phyloP scores from a whole-genome alignment of 2,797 vertebrate genomes.

The Avahi laniger region DNA sequence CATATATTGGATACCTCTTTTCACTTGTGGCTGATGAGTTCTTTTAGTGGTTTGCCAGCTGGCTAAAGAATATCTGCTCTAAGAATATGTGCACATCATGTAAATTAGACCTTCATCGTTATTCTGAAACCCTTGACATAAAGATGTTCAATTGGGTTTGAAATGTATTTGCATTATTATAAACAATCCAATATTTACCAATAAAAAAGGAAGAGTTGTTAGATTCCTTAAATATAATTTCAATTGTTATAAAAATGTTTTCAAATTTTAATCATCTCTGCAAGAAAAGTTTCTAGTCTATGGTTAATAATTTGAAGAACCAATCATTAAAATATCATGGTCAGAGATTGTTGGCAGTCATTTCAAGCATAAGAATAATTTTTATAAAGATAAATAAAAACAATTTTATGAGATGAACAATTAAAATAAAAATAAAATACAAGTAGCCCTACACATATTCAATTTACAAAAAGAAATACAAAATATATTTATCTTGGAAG shows the following conservation, averaged over 20 bases:
- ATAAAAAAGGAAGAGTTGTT: not conserved
- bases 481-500: not conserved
- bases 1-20: not conserved
- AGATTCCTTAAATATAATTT: not conserved
- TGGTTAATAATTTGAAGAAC: slow-evolving; percentile 23
- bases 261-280: not conserved
- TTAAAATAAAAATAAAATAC: not conserved
- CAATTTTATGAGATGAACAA: not conserved
- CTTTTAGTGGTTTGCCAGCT: not conserved
- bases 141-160: not conserved
- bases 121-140: not conserved
- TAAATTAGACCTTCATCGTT: not conserved
- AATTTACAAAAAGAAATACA: not conserved
- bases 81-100: not conserved
- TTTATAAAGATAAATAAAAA: not conserved
- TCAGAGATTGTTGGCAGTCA: not conserved
- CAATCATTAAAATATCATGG: not conserved
- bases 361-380: not conserved
- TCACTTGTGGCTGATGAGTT: not conserved
- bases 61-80: not conserved
- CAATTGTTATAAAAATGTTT: not conserved
- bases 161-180: not conserved
- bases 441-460: not conserved
- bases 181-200: not conserved
- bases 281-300: not conserved